A percentile compares a stretch with the other conserved stretches of the same genome.
Evolutionary conservation across 2,888 invertebrate genomes (phyloP).

Genomic region (Artemia sinica): DNA sequence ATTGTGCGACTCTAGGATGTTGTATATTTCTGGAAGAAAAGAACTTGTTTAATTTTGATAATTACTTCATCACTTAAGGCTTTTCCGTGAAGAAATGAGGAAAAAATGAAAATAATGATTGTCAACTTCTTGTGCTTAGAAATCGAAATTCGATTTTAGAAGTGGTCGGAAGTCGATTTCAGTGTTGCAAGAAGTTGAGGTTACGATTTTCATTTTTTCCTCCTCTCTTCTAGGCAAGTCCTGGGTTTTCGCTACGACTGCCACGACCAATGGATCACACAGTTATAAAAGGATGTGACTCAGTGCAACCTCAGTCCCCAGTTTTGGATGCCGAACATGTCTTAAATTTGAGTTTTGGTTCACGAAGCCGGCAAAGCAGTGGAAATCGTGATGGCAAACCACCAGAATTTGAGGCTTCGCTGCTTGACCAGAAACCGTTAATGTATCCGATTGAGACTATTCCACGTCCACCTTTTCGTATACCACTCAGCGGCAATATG

Average conservation of each 20-base stretch:
- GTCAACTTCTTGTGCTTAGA: constrained; percentile 55
- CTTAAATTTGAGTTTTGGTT: background rate
- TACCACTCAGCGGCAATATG: background rate
- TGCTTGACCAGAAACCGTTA: background rate
- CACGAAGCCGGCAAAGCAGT: background rate
- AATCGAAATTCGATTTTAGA: constrained; percentile 17
- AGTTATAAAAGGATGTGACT: background rate
- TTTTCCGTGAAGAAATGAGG: constrained; percentile 9
- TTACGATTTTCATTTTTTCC: constrained; percentile 2
- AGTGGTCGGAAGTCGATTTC: background rate
- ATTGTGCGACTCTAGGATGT: background rate
- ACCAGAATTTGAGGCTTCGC: background rate
- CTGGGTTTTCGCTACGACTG: background rate
- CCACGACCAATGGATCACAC: background rate
- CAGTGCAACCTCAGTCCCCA: background rate
- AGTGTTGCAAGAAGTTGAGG: background rate
- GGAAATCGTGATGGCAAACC: background rate
- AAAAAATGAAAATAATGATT: constrained; percentile 43
- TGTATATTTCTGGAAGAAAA: too few relatives aligned
- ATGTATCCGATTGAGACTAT: background rate
- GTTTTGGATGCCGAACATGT: background rate
- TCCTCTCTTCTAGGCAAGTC: background rate
- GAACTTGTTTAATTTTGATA: too few relatives aligned
- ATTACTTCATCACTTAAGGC: background rate
- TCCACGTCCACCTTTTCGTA: background rate